A percentile compares a stretch with the other conserved stretches of the same genome.
These are phyloP conservation scores for Phalangium opilio DNA, from an alignment of 2,888 invertebrate genomes.

Conservation along the genomic window DNA sequence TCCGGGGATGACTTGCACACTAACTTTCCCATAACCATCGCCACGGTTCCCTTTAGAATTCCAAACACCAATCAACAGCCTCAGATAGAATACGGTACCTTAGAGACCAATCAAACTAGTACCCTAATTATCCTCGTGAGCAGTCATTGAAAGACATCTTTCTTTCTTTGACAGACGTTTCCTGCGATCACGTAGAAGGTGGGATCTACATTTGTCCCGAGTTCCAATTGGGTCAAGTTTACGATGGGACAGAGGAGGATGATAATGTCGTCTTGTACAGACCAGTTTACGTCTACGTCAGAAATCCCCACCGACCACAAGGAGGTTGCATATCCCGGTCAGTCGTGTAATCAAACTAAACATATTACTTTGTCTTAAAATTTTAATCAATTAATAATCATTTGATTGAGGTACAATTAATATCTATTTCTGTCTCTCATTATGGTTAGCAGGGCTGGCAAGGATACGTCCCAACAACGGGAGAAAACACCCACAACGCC, in stretches of 20 bases:
- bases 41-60: constrained; percentile 53
- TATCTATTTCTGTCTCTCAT: too few species aligned
- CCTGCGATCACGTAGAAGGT: constrained; percentile 55
- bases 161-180: constrained; percentile 43
- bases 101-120: neutral
- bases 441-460: too few species aligned
- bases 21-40: constrained; percentile 57
- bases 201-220: constrained; percentile 61
- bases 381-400: too few species aligned
- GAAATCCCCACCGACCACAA: constrained; percentile 1
- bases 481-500: too few species aligned
- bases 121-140: too few species aligned
- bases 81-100: constrained; percentile 46
- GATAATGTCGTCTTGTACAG: constrained; percentile 48
- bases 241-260: constrained; percentile 45
- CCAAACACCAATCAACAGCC: constrained; percentile 46
- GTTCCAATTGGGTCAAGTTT: constrained; percentile 60
- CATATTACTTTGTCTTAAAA: too few species aligned
- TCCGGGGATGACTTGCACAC: constrained; percentile 53
- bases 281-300: constrained; percentile 39
- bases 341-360: too few species aligned
- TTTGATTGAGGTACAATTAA: too few species aligned
- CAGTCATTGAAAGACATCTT: too few species aligned
- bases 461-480: too few species aligned
- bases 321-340: neutral